Evolutionary conservation across 2,888 invertebrate species (phyloP), one percentile per base, ranked within the genome.

Genomic region (Rhagonycha lutea): DNA sequence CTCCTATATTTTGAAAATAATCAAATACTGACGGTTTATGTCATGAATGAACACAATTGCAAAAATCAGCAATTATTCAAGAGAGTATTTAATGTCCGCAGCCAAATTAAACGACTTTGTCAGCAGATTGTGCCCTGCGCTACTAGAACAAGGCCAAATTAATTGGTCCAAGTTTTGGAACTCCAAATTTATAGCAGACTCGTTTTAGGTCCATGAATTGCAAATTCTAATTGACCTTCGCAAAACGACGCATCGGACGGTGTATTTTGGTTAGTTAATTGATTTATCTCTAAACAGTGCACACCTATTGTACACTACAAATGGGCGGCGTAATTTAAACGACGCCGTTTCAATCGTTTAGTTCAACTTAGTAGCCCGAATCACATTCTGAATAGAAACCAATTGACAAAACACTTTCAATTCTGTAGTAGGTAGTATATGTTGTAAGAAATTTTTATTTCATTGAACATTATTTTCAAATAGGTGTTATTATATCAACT

Each of bases 91-190:
- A 73, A 72, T 65, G 72, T 65, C 69, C 69, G 68, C 61, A 73
- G 63, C 74, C 77, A 82, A 84, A 85, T 85, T 84, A 84, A 85
- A 83, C 80, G 83, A 83, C 83, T 83, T 82, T 82, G 85, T 84
- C 83, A 83, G 83, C 84, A 83, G 81, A 82, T 83, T 82, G 82
- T 78, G 68, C 72, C 79, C 78, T 75, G 78, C 80, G 79, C 79
- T 78, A 80, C 81, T 79, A 81, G 80, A 80, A 81, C 82, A 76
- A 78, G 82, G 76, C 81, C 81, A 80, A 84, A 85, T 85, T 86
- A 86, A 86, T 86, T 84, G 85, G 83, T 84, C 81, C 84, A 82
- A 83, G 83, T 84, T 85, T 84, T 82, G 79, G 81, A 82, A 80
- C 78, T 81, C 81, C 76, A 81, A 85, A 85, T 85, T 86, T 85